A percentile compares a stretch with the other conserved stretches of the same genome.
phyloP scores from a whole-genome alignment of 1,140 invertebrate genomes.

The Polypedilum vanderplanki region DNA sequence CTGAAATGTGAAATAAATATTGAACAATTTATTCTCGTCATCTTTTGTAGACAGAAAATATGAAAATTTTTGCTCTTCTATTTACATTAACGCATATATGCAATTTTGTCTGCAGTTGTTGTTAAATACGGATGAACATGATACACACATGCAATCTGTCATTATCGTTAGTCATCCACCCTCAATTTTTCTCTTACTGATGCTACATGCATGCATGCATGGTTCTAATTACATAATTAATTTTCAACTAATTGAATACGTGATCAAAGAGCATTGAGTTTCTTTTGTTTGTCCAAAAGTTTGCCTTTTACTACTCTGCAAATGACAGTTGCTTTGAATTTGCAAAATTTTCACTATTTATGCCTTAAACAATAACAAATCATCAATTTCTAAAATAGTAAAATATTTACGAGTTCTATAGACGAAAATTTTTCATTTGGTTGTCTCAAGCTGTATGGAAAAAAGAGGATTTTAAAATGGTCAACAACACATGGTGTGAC shows the following conservation, averaged over 20 bases:
- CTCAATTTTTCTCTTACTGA: neutral
- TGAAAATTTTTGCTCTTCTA: too few relatives aligned
- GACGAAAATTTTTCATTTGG: too few relatives aligned
- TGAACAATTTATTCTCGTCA: constrained; percentile 13
- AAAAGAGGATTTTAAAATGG: neutral
- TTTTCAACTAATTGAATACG: constrained; percentile 14
- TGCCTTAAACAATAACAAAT: neutral
- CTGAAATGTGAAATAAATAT: too few relatives aligned
- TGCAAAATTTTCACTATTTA: neutral
- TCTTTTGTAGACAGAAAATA: neutral
- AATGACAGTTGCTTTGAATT: neutral
- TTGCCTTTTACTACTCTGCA: neutral
- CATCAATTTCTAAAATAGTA: neutral
- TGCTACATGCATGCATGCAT: neutral
- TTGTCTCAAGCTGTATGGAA: too few relatives aligned
- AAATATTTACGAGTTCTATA: too few relatives aligned
- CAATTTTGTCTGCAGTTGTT: constrained; percentile 11
- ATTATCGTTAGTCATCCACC: neutral
- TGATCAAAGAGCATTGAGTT: neutral
- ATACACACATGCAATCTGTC: constrained; percentile 11
- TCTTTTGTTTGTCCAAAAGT: neutral
- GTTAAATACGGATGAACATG: neutral
- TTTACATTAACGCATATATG: neutral
- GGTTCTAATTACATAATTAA: constrained; percentile 7
- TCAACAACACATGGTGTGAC: constrained; percentile 16